Evolutionary conservation across 2,888 invertebrate species (phyloP), one percentile per base, ranked within the genome.

Genomic region (Microchrysa polita): DNA sequence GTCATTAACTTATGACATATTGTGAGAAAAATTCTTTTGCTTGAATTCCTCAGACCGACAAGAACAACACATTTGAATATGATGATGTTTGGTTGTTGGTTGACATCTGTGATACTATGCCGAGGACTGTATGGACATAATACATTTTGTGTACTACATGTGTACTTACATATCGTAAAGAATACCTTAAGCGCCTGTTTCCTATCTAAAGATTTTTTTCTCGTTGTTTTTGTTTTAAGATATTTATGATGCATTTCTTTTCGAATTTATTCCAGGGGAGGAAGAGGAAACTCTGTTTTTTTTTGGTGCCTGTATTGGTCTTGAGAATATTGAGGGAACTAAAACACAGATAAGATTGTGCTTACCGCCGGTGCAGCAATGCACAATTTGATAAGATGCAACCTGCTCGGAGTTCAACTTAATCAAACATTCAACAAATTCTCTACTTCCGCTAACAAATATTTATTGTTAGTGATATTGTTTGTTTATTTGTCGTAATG

Each of bases 1-100:
- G 61, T 74, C 71, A 72, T 73, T 75, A 73, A 72, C 72, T 72
- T 75, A 72, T 75, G 75, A 75, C 75, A 75, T 57, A 23, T 23
- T 74, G 75, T 75, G 75, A 75, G 75, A 75, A 75, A 75, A 34
- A 65, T 65, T 16, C 12, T 65, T 65, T 65, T 44, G 27, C 23
- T 40, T 16, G 40, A 61, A 18, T 48, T 48, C 48, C 48, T 48
- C 48, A n/a, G 48, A n/a, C 12, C 14, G 5, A 48, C 48, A 10
- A 12, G 14, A 48, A n/a, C n/a, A n/a, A n/a, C 48, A 12, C 48
- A 48, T n/a, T 48, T n/a, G 48, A 48, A n/a, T 34, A 34, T 4
- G 48, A 12, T 42, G 42, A 48, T 65, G 22, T 48, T 65, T 42
- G 44, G 10, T 7, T 10, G 20, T 5, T n/a, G 18, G 55, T 55